These are phyloP conservation scores for Nomada fucata DNA, from an alignment of 2,888 invertebrate species.

Conservation along the genomic window DNA sequence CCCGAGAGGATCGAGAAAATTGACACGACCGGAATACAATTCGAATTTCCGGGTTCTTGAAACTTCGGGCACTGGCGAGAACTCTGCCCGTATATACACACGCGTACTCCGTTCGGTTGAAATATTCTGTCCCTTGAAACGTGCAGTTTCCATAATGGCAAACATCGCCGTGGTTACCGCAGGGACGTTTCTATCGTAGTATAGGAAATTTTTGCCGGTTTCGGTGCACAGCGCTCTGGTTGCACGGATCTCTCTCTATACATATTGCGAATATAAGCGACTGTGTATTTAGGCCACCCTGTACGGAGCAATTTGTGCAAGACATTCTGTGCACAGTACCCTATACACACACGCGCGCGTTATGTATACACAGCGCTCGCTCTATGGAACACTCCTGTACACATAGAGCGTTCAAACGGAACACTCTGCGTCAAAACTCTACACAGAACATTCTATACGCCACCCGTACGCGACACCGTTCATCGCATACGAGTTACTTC, in stretches of 20 bases:
- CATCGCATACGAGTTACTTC: neutral
- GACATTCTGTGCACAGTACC: neutral
- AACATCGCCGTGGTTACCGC: neutral
- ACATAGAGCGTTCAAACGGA: too few species aligned
- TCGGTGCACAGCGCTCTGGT: neutral
- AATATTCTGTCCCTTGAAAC: neutral
- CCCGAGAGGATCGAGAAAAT: constrained; percentile 45
- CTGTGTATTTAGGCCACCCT: constrained; percentile 15
- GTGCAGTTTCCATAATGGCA: neutral
- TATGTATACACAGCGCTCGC: too few species aligned
- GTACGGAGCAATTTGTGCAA: constrained; percentile 21
- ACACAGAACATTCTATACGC: neutral
- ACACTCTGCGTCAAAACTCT: neutral
- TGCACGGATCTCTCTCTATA: neutral
- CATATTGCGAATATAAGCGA: neutral
- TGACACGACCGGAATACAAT: constrained; percentile 39
- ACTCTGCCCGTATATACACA: neutral
- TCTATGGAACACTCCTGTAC: too few species aligned
- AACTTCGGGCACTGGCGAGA: neutral
- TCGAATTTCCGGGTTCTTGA: constrained; percentile 50
- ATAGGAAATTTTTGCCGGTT: neutral
- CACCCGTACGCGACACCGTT: neutral
- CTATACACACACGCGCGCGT: neutral
- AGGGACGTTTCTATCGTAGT: neutral
- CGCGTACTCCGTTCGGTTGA: neutral